These are phyloP conservation scores for Philereme transversata DNA, from an alignment of 2,888 invertebrate genomes.

Conservation along the genomic window DNA sequence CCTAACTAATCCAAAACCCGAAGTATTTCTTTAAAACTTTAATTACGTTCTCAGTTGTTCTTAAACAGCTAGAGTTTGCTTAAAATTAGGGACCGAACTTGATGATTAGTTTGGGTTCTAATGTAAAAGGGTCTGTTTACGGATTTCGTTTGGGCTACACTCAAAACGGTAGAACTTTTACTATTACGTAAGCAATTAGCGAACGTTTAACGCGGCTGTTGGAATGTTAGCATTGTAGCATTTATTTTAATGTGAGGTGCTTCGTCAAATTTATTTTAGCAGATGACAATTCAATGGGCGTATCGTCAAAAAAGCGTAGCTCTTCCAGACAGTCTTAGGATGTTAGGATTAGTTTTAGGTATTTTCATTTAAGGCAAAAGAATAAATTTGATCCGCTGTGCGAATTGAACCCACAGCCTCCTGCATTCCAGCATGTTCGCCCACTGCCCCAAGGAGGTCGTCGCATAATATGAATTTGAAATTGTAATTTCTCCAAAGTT, in stretches of 20 bases:
- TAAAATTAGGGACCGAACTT: conserved; percentile 37
- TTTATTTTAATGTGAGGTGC: conserved; percentile 9
- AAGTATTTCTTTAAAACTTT: conserved; percentile 18
- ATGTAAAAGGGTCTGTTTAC: conserved; percentile 40
- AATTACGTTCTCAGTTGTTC: conserved; percentile 22
- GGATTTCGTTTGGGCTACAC: conserved; percentile 36
- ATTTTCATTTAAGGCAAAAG: no score
- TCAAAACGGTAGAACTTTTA: conserved; percentile 39
- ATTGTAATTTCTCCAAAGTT: not conserved
- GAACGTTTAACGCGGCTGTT: conserved; percentile 34
- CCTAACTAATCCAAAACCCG: conserved; percentile 1
- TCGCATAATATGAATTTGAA: no score
- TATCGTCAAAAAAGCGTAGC: no score
- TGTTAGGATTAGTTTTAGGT: no score
- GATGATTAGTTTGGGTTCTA: conserved; percentile 41
- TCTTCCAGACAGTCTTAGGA: no score
- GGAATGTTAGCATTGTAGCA: conserved; percentile 21
- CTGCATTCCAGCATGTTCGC: no score
- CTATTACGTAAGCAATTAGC: conserved; percentile 42
- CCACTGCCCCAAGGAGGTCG: no score
- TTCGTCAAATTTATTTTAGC: not conserved
- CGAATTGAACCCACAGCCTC: no score
- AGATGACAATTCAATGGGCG: no score
- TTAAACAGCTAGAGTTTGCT: conserved; percentile 30
- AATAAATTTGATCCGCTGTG: no score